These are phyloP conservation scores for Genyomyrus donnyi DNA, from an alignment of 2,113 vertebrate species.

Conservation along the genomic window DNA sequence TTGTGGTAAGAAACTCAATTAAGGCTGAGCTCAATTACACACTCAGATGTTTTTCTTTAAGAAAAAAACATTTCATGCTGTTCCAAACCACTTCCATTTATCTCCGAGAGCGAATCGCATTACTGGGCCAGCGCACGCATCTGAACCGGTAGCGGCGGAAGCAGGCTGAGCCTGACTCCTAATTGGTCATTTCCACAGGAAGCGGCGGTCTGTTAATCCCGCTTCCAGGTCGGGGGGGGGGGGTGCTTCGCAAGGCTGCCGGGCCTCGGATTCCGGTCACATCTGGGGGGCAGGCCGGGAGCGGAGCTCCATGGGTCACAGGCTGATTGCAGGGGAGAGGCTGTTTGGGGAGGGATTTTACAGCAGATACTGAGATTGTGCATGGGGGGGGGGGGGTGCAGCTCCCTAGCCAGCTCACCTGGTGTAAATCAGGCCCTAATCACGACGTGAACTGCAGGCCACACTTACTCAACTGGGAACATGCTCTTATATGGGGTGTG, in stretches of 20 bases:
- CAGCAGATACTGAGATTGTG: background rate
- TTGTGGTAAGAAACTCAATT: slow-evolving; percentile 59
- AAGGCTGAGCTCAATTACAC: slow-evolving; percentile 55
- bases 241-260: slow-evolving; percentile 56
- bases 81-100: slow-evolving; percentile 62
- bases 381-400: background rate
- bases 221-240: slow-evolving; percentile 44
- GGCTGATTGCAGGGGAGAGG: background rate
- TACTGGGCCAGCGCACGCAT: slow-evolving; percentile 46
- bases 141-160: slow-evolving; percentile 57
- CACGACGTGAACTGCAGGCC: background rate
- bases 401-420: background rate
- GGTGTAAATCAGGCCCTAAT: background rate
- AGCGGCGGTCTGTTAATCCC: slow-evolving; percentile 53
- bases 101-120: slow-evolving; percentile 57
- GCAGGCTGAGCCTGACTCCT: slow-evolving; percentile 56
- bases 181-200: slow-evolving; percentile 67
- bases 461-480: background rate
- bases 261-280: slow-evolving; percentile 46
- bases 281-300: slow-evolving; percentile 51
- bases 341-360: background rate
- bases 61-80: slow-evolving; percentile 55
- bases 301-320: slow-evolving; percentile 31
- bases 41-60: slow-evolving; percentile 45
- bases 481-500: background rate